Evolutionary conservation across 2,888 invertebrate species (phyloP).

Genomic region (Heterodera filipjevi): DNA sequence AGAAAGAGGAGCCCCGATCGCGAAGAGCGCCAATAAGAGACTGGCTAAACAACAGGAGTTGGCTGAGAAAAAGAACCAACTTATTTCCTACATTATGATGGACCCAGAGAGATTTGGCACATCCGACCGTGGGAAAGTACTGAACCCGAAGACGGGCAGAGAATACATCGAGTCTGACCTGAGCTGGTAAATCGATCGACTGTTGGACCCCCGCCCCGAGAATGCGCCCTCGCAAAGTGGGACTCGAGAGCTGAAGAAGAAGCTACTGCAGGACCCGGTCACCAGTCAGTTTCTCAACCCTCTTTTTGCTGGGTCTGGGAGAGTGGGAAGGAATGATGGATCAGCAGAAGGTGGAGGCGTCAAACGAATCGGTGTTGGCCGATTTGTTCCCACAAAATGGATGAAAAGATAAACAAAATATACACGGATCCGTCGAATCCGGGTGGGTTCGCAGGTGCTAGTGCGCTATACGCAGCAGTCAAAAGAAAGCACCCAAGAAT

Average conservation of each 20-base stretch:
- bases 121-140: background rate
- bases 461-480: background rate
- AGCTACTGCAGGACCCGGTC: background rate
- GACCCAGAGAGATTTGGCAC: background rate
- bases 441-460: background rate
- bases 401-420: conserved; percentile 2
- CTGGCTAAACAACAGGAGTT: background rate
- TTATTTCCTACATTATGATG: background rate
- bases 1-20: background rate
- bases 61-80: background rate
- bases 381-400: background rate
- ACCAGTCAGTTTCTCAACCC: background rate
- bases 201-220: background rate
- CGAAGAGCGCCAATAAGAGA: background rate
- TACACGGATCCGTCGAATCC: background rate
- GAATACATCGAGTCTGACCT: background rate
- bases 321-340: too few relatives aligned
- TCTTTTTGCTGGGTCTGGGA: background rate
- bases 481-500: background rate
- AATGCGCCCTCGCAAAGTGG: background rate
- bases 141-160: background rate
- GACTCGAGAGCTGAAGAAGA: background rate
- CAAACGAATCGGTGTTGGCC: background rate
- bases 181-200: background rate
- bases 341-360: too few relatives aligned